Percentiles rank a stretch among this genome's conserved stretches.
These are phyloP conservation scores for Leptinotarsa lineolata DNA, from an alignment of 1,140 invertebrate genomes.

Conservation along the genomic window DNA sequence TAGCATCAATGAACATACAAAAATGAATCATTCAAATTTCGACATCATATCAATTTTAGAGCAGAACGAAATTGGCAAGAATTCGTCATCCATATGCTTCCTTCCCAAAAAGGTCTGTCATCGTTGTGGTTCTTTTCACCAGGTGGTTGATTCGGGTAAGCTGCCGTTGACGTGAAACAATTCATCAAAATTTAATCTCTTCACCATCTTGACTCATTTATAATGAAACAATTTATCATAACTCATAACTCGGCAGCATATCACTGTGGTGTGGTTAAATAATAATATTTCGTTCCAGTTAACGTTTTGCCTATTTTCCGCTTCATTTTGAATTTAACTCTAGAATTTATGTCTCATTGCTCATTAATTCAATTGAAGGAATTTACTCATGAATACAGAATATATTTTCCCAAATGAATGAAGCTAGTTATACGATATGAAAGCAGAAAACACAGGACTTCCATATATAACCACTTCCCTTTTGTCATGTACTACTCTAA, in stretches of 20 bases:
- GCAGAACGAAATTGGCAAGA: background rate
- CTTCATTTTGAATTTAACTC: too few relatives aligned
- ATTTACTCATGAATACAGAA: too few relatives aligned
- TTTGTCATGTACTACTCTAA: too few relatives aligned
- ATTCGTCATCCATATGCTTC: slow-evolving; percentile 8
- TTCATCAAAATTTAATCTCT: slow-evolving; percentile 33
- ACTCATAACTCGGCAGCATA: slow-evolving; percentile 10
- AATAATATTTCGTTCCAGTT: background rate
- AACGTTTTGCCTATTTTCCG: background rate
- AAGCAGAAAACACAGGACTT: too few relatives aligned
- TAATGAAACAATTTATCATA: slow-evolving; percentile 29
- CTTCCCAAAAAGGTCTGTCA: background rate
- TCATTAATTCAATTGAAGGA: too few relatives aligned
- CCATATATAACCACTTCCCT: too few relatives aligned
- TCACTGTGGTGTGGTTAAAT: background rate
- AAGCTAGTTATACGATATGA: too few relatives aligned
- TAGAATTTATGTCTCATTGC: too few relatives aligned
- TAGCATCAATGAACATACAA: background rate
- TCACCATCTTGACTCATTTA: slow-evolving; percentile 25
- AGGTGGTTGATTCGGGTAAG: slow-evolving; percentile 27
- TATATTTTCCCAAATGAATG: too few relatives aligned
- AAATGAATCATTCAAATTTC: background rate
- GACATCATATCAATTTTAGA: background rate
- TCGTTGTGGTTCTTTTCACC: slow-evolving; percentile 7
- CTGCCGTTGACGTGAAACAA: slow-evolving; percentile 21